A percentile compares a stretch with the other conserved stretches of the same genome.
These are phyloP conservation scores for Brachypterus glaber DNA, from an alignment of 2,888 invertebrate genomes.

Conservation along the genomic window DNA sequence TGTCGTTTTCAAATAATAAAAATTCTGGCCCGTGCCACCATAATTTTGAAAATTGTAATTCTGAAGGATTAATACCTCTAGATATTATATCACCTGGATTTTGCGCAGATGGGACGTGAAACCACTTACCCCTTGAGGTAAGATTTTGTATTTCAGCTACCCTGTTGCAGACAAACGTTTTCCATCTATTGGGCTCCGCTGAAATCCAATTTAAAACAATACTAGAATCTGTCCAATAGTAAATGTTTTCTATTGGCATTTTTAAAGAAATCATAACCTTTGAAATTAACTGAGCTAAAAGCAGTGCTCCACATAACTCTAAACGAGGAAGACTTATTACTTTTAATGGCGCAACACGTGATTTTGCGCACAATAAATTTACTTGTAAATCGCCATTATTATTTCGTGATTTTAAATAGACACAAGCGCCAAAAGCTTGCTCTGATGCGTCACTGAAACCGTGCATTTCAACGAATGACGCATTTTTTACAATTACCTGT, in stretches of 20 bases:
- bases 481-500: slow-evolving; percentile 6
- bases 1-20: not conserved
- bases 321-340: slow-evolving; percentile 18
- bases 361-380: slow-evolving; percentile 11
- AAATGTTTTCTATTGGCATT: slow-evolving; percentile 5
- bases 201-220: slow-evolving; percentile 17
- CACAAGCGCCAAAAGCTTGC: slow-evolving; percentile 12
- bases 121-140: slow-evolving; percentile 9
- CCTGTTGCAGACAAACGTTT: slow-evolving; percentile 17
- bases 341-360: slow-evolving; percentile 21
- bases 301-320: slow-evolving; percentile 18
- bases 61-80: not conserved
- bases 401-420: slow-evolving; percentile 14
- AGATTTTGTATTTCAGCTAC: slow-evolving; percentile 16
- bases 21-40: slow-evolving; percentile 6
- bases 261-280: slow-evolving; percentile 8
- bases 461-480: slow-evolving; percentile 11
- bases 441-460: slow-evolving; percentile 19
- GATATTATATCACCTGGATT: slow-evolving; percentile 12
- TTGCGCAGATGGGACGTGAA: slow-evolving; percentile 10
- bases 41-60: not conserved
- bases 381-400: not conserved
- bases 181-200: slow-evolving; percentile 11
- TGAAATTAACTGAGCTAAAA: slow-evolving; percentile 16
- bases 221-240: slow-evolving; percentile 18